Evolutionary conservation across 2,113 vertebrate genomes (phyloP).

Genomic region (Sander vitreus): DNA sequence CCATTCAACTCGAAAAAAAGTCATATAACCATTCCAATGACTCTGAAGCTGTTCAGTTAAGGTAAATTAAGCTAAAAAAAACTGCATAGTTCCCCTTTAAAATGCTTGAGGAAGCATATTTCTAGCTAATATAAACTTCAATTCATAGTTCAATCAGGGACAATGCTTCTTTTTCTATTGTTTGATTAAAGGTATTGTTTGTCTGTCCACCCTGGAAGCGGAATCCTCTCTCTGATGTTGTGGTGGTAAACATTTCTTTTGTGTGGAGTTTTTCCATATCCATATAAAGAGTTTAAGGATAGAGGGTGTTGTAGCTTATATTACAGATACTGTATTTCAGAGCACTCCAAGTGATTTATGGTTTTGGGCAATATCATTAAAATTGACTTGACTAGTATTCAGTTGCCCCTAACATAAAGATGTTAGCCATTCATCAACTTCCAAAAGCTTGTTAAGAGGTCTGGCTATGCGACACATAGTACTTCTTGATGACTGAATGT

Average conservation of each 20-base stretch:
- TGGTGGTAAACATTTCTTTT: too few relatives aligned
- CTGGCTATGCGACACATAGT: background rate
- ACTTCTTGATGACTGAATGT: background rate
- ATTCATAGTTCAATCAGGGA: background rate
- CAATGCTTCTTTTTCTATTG: too few relatives aligned
- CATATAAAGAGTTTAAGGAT: background rate
- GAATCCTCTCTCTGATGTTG: background rate
- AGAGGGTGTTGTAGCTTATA: background rate
- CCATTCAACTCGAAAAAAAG: too few relatives aligned
- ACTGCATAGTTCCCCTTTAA: too few relatives aligned
- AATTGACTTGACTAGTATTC: background rate
- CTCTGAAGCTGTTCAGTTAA: too few relatives aligned
- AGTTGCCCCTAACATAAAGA: background rate
- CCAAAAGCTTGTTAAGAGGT: background rate
- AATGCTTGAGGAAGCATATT: background rate
- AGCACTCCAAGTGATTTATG: background rate
- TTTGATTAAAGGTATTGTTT: background rate
- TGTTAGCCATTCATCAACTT: background rate
- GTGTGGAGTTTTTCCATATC: background rate
- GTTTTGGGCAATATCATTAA: background rate
- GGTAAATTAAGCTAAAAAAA: too few relatives aligned
- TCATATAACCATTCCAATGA: too few relatives aligned
- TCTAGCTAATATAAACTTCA: background rate
- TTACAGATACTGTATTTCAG: background rate
- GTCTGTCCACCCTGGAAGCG: background rate